These are phyloP conservation scores for Amblyraja radiata DNA, from an alignment of 2,797 vertebrate species.

Conservation along the genomic window DNA sequence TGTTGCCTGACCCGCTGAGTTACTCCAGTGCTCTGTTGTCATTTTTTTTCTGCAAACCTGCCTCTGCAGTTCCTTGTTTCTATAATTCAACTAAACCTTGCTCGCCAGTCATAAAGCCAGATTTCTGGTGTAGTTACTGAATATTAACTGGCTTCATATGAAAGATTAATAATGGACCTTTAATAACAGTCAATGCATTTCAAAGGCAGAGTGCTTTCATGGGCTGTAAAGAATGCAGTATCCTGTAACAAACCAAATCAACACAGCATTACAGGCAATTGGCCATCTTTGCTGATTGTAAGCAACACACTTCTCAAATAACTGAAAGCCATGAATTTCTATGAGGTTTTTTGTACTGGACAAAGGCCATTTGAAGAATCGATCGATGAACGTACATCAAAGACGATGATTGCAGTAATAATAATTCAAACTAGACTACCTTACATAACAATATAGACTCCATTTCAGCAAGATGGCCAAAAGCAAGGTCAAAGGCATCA, in stretches of 20 bases:
- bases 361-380: neutral
- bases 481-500: neutral
- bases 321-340: neutral
- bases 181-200: neutral
- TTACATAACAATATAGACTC: neutral
- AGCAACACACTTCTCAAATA: neutral
- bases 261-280: neutral
- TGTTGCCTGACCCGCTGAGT: too few relatives aligned
- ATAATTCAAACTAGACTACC: neutral
- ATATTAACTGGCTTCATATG: constrained; percentile 5
- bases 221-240: neutral
- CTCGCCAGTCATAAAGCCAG: neutral
- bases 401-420: neutral
- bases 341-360: neutral
- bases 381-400: neutral
- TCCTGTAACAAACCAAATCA: neutral
- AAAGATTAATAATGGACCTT: constrained; percentile 12
- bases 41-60: too few relatives aligned
- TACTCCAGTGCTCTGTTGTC: too few relatives aligned
- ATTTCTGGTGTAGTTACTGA: neutral
- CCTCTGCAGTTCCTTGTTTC: too few relatives aligned
- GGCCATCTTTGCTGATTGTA: neutral
- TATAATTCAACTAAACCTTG: neutral
- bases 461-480: neutral
- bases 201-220: neutral